phyloP scores from a whole-genome alignment of 2,797 vertebrate species.

The Tympanoctomys barrerae region DNA sequence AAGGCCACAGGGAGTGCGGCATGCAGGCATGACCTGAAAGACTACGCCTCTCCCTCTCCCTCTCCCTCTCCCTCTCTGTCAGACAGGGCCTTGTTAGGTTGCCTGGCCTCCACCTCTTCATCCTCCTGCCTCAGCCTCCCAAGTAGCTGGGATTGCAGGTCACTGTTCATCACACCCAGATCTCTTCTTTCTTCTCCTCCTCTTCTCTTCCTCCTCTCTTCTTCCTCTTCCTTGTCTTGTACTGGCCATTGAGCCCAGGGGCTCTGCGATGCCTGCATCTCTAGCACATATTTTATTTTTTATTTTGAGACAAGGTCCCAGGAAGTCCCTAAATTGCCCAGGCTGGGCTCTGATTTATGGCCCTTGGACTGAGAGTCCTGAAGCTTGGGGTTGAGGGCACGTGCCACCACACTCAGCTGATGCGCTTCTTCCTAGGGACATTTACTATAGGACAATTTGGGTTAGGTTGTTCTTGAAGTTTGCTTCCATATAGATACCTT shows the following conservation, averaged over 20 bases:
- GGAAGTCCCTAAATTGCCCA: not conserved
- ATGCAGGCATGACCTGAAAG: not conserved
- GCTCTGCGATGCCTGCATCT: not conserved
- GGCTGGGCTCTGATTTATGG: not conserved
- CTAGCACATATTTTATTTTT: not conserved
- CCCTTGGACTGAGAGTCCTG: not conserved
- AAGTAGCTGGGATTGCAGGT: not conserved
- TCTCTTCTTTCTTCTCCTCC: not conserved
- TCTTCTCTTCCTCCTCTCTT: not conserved
- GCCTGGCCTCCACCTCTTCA: not conserved
- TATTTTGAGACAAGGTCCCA: not conserved
- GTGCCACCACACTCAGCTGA: not conserved
- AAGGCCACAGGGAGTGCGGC: not conserved
- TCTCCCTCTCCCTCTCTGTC: not conserved
- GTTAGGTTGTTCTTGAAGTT: not conserved
- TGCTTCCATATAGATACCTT: slow-evolving; percentile 4
- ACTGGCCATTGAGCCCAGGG: not conserved
- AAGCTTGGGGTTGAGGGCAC: not conserved
- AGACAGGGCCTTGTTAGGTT: not conserved
- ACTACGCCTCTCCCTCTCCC: not conserved
- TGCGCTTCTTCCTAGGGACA: not conserved
- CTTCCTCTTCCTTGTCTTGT: not conserved
- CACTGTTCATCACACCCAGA: not conserved
- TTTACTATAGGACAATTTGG: not conserved
- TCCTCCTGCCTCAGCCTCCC: not conserved